phyloP scores from a whole-genome alignment of 2,113 vertebrate species.

The Festucalex cinctus region DNA sequence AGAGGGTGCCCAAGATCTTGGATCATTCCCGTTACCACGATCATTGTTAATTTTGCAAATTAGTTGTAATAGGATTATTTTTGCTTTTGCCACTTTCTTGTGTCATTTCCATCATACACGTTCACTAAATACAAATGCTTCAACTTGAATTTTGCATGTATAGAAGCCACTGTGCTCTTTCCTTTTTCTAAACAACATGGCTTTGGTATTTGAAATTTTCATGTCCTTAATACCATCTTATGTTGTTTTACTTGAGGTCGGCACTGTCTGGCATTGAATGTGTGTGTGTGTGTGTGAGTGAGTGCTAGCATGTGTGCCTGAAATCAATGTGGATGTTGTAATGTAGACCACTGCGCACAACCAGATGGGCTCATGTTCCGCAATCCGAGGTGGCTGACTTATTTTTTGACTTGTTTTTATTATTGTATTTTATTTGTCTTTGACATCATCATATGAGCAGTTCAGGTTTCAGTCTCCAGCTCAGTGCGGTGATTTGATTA shows the following conservation, averaged over 20 bases:
- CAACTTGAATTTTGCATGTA: background rate
- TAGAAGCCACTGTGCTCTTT: too few relatives aligned
- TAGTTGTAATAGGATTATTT: background rate
- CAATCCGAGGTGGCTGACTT: slow-evolving; percentile 31
- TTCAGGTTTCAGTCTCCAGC: slow-evolving; percentile 30
- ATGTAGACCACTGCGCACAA: slow-evolving; percentile 36
- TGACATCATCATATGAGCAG: slow-evolving; percentile 30
- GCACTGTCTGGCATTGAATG: background rate
- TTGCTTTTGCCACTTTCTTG: background rate
- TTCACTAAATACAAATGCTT: background rate
- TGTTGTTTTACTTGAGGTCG: slow-evolving; percentile 28
- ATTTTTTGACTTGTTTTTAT: background rate
- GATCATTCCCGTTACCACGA: background rate
- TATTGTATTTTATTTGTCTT: slow-evolving; percentile 16
- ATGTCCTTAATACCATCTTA: slow-evolving; percentile 18
- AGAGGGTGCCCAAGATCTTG: too few relatives aligned
- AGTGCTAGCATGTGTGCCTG: slow-evolving; percentile 8
- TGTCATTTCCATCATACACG: background rate
- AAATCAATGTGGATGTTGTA: slow-evolving; percentile 57
- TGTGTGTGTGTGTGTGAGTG: background rate
- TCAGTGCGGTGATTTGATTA: slow-evolving; percentile 39
- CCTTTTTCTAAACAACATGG: slow-evolving; percentile 48
- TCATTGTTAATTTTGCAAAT: background rate
- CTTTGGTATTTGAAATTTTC: slow-evolving; percentile 57
- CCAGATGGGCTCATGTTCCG: slow-evolving; percentile 35